Evolutionary conservation across 2,888 invertebrate species (phyloP), one percentile per base, ranked within the genome.

Genomic region (Frankliniella fusca): DNA sequence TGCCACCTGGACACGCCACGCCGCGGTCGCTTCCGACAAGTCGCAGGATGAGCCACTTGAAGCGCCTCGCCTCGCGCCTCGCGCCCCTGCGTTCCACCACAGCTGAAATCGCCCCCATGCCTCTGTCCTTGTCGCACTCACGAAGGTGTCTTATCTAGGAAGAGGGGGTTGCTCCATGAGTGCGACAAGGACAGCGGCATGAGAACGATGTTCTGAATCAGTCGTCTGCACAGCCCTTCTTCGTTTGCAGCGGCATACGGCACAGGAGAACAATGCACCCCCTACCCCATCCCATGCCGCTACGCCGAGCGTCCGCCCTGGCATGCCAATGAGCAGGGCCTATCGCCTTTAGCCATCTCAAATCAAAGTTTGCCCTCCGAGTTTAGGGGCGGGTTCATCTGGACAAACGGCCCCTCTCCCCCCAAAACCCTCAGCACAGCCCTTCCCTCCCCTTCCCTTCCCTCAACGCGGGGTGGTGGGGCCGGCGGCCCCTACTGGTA

Each of bases 281-380:
- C 61, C 61, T 61, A 11, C 61, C 61, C 15, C 15, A 7, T n/a
- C 61, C 61, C 61, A 18, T 15, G 5, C 1, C 18, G 15, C 54
- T 9, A 1, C 54, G 15, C 12, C 18, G n/a, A 61, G 61, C n/a
- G 61, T 38, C 38, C 38, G 38, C 38, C 61, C 61, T 7, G 12
- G 70, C 70, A 76, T 76, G 70, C n/a, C 70, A 76, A 76, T 76
- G 70, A 76, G 70, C 70, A 27, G 70, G 70, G 70, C 70, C 70
- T 76, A 76, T 76, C 70, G 70, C 70, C 70, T 11, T 27, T 12
- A 76, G 70, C 70, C 70, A 76, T 76, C 70, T 76, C 70, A 76
- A 76, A 76, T 76, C 70, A 76, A 76, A 76, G 70, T 76, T 76
- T 76, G 70, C 70, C 70, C 70, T 76, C 70, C 70, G 27, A 76